Evolutionary conservation across 1,140 invertebrate genomes (phyloP), one percentile per base, ranked within the genome.

Genomic region (Caerostris extrusa): DNA sequence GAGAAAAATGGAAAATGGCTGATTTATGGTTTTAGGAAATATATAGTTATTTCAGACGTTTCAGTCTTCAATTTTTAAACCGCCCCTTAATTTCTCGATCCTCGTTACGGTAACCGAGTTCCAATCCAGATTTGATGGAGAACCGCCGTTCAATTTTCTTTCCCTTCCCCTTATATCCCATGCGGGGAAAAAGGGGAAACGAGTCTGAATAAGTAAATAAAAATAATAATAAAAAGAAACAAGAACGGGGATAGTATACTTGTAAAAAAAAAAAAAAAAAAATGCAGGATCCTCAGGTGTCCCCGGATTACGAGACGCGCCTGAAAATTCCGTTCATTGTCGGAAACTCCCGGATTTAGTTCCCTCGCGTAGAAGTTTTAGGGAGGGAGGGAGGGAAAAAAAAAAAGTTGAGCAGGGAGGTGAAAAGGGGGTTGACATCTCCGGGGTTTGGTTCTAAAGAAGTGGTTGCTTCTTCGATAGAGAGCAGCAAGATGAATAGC

Each of bases 81-180:
- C 61, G 50, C 60, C 91, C 91, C 91, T 85, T 19, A 69, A 86
- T 93, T 67, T 71, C 56, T 67, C 50, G 19, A 93, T 85, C 91
- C 91, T 93, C 91, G 83, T 86, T 93, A 93, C 91, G 83, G 91
- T 93, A 93, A 93, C 82, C 91, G 82, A 93, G 91, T 93, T 93
- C 91, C 91, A 93, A 93, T 93, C 91, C 83, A 87, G 91, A 93
- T 93, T 93, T 93, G 91, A 93, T 93, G 91, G 82, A 93, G 58
- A 93, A 87, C 83, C 91, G 60, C 19, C 83, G 64, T 87, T 77
- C 91, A 93, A 93, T 93, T 91, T 92, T 87, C 91, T 19, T 57
- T 53, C 58, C 90, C 55, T 58, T 17, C 83, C 14, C 17, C 60
- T n/a, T 56, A 67, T 82, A 64, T 85, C 69, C 89, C 89, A 87